Base-by-base conservation (phyloP, 2,797 vertebrate genomes). In the Amniataba percoides region DNA sequence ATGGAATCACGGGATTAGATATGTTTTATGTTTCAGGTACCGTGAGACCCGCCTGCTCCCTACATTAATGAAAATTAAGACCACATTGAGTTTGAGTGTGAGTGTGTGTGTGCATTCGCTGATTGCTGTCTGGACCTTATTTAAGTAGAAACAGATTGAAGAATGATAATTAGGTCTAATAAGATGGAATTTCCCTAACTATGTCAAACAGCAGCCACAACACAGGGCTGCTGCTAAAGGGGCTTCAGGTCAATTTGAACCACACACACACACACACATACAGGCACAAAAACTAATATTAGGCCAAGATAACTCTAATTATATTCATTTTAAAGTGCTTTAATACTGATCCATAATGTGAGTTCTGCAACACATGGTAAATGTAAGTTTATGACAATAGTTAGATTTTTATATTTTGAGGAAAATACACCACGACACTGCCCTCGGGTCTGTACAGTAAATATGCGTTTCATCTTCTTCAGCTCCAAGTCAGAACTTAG, bases 111-210 rank as follows among this genome's bases (percentile, higher is more conserved):
- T 65, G 78, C n/a, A 58, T 86, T 86, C 86, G 66, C 93, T 95
- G 92, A 95, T 94, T 94, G 92, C 93, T 93, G 89, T 89, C 93
- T 94, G 94, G 94, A 93, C 90, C 87, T 89, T 88, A 86, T 93
- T 92, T 94, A 93, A 94, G 91, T 92, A 92, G 91, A 92, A 95
- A 92, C 93, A 94, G 93, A 95, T 94, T 95, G 89, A 94, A 95
- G 94, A 95, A 95, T 92, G 94, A 95, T 96, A 95, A 96, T 95
- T 94, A 94, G 89, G 65, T 74, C 90, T 95, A 95, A 94, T 93
- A 89, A 89, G 89, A 87, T 90, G 92, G 94, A 95, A 95, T 94
- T 94, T 93, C 78, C 88, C 82, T 42, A 68, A 91, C 81, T 90
- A 88, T 93, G 93, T 93, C 90, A 88, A 94, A 93, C 85, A 83